phyloP scores from a whole-genome alignment of 64 coral and sea anemone species.

The Stichodactyla helianthus region DNA sequence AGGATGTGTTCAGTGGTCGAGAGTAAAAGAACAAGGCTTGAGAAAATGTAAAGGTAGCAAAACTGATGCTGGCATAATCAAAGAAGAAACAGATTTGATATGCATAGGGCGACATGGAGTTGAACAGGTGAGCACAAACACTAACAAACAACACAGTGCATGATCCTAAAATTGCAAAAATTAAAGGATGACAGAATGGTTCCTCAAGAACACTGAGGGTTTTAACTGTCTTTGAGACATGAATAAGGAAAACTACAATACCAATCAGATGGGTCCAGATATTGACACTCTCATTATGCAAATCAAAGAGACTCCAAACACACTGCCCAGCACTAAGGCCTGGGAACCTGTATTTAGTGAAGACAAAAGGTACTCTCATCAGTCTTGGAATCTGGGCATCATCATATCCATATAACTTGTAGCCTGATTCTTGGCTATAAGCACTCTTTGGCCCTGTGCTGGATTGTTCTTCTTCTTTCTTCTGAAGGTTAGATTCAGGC shows the following conservation, averaged over 20 bases:
- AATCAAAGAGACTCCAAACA: slow-evolving; percentile 40
- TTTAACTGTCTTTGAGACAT: not conserved
- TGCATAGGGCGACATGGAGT: slow-evolving; percentile 29
- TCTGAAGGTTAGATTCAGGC: not conserved
- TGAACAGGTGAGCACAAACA: slow-evolving; percentile 29
- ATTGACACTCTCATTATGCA: slow-evolving; percentile 44
- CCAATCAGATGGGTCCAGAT: slow-evolving; percentile 48
- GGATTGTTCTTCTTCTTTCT: not conserved
- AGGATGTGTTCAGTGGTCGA: slow-evolving; percentile 30
- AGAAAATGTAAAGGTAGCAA: slow-evolving; percentile 23
- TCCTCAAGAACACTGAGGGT: not conserved
- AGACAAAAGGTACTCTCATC: slow-evolving; percentile 42
- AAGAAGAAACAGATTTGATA: slow-evolving; percentile 52
- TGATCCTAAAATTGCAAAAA: slow-evolving; percentile 21
- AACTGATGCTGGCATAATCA: slow-evolving; percentile 49
- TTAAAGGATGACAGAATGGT: slow-evolving; percentile 20
- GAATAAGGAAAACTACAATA: slow-evolving; percentile 12
- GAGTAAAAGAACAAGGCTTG: slow-evolving; percentile 52
- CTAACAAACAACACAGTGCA: slow-evolving; percentile 17
- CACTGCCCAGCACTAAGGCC: slow-evolving; percentile 19
- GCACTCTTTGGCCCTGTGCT: not conserved
- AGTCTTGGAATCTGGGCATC: slow-evolving; percentile 38
- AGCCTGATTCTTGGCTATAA: not conserved
- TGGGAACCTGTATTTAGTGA: slow-evolving; percentile 1
- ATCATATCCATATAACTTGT: slow-evolving; percentile 27